phyloP scores from a whole-genome alignment of 64 coral and sea anemone species.

The Cladopsammia gracilis region DNA sequence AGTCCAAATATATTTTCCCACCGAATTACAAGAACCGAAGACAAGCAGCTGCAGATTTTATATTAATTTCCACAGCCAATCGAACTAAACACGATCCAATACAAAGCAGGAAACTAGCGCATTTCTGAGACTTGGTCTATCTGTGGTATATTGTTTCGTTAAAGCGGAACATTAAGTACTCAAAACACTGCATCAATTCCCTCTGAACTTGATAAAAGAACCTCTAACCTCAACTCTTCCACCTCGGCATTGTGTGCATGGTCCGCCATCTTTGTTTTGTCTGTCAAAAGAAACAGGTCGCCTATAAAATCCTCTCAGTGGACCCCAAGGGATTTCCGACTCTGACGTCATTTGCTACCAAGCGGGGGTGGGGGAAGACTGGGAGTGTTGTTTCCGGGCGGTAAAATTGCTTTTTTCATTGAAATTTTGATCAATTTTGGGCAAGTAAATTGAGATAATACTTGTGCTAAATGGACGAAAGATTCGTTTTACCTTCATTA shows the following conservation, averaged over 20 bases:
- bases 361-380: neutral
- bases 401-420: neutral
- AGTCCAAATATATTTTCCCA: neutral
- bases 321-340: neutral
- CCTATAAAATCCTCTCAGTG: neutral
- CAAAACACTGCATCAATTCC: neutral
- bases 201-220: neutral
- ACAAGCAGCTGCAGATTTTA: neutral
- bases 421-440: too few species aligned
- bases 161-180: neutral
- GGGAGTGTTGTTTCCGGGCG: neutral
- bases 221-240: constrained; percentile 19
- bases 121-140: neutral
- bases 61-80: neutral
- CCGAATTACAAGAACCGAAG: neutral
- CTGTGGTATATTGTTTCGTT: neutral
- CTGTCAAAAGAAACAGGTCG: neutral
- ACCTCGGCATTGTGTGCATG: constrained; percentile 7
- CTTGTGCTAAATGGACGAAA: too few species aligned
- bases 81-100: neutral
- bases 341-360: neutral
- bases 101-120: neutral
- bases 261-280: constrained; percentile 46
- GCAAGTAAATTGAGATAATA: too few species aligned
- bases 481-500: too few species aligned